These are phyloP conservation scores for Thamnophis elegans DNA, from an alignment of 2,797 vertebrate species.

Conservation along the genomic window DNA sequence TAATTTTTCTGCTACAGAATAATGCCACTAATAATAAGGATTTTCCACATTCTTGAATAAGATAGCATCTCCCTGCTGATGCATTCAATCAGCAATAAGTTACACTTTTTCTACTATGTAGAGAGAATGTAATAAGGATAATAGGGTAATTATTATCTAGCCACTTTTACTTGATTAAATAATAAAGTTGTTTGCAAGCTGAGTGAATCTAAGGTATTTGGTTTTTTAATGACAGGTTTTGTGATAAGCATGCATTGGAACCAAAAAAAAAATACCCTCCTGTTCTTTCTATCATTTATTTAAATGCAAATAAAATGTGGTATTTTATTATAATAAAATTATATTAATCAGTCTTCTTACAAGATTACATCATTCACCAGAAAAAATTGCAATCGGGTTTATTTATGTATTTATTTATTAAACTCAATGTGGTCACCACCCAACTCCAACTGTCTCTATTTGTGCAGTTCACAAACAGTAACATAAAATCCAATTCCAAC, in stretches of 20 bases:
- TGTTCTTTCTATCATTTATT: conserved; percentile 1
- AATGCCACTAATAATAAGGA: not conserved
- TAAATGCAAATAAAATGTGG: not conserved
- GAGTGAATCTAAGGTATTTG: conserved; percentile 3
- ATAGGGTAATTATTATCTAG: conserved; percentile 20
- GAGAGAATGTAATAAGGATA: conserved; percentile 8
- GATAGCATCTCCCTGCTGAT: not conserved
- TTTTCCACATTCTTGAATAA: not conserved
- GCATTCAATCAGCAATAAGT: not conserved
- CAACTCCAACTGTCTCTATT: not conserved
- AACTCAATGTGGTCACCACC: not conserved
- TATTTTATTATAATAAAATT: not conserved
- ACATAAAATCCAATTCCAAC: not conserved
- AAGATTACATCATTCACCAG: not conserved
- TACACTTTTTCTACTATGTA: not conserved
- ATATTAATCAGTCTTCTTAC: not conserved
- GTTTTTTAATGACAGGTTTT: not conserved
- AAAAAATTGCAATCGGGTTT: not conserved
- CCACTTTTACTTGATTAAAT: conserved; percentile 20
- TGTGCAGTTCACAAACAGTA: not conserved
- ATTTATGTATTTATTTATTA: not conserved
- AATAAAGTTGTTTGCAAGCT: conserved; percentile 15
- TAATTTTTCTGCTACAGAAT: conserved; percentile 10
- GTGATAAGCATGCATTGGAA: not conserved
- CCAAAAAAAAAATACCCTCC: not conserved